phyloP scores from a whole-genome alignment of 2,888 invertebrate species.

The Chaetogeoica ovagalla region DNA sequence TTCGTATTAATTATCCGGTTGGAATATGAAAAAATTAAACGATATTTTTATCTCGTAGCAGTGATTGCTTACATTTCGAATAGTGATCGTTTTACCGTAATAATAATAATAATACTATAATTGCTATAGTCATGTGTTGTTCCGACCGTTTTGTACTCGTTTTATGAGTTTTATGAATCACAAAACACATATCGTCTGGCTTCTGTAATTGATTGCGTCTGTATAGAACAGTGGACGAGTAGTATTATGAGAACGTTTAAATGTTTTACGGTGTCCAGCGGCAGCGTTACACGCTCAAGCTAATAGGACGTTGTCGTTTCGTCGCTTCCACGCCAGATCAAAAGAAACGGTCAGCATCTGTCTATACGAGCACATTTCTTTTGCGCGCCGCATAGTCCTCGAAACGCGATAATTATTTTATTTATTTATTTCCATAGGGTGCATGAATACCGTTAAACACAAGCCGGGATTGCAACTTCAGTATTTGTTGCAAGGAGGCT shows the following conservation, averaged over 20 bases:
- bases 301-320: constrained; percentile 11
- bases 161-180: too few species aligned
- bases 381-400: neutral
- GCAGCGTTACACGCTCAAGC: neutral
- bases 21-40: neutral
- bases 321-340: constrained; percentile 21
- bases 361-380: neutral
- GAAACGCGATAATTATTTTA: neutral
- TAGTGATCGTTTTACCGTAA: neutral
- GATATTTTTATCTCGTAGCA: neutral
- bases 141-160: neutral
- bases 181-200: neutral
- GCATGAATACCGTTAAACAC: constrained; percentile 57
- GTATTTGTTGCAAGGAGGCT: constrained; percentile 57
- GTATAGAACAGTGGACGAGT: neutral
- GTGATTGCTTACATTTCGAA: neutral
- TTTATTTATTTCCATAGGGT: constrained; percentile 20
- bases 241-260: constrained; percentile 1
- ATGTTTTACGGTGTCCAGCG: constrained; percentile 9
- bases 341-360: constrained; percentile 30
- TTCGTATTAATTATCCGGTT: constrained; percentile 19
- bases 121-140: too few species aligned
- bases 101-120: neutral
- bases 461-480: constrained; percentile 57
- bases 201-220: neutral